These are phyloP conservation scores for Eudyptes chrysolophus DNA, from an alignment of 2,113 vertebrate genomes.

Conservation along the genomic window DNA sequence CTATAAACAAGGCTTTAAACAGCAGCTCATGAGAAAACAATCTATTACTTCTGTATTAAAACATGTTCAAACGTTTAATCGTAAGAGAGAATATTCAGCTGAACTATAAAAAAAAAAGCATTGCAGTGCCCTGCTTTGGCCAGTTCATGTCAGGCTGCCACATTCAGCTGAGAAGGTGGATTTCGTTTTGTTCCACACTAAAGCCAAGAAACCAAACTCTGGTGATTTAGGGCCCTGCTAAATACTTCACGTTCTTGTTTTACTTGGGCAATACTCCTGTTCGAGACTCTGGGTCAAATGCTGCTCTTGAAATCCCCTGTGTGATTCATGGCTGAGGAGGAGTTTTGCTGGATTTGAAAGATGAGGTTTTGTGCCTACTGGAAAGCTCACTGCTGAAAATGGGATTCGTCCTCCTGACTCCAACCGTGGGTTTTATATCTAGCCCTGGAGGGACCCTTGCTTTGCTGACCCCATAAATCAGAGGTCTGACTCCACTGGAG, in stretches of 20 bases:
- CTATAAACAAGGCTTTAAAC: constrained; percentile 53
- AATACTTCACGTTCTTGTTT: neutral
- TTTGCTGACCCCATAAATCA: neutral
- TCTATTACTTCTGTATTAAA: constrained; percentile 64
- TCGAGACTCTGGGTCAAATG: neutral
- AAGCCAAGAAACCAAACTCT: neutral
- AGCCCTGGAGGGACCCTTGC: neutral
- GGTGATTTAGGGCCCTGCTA: neutral
- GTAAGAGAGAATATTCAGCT: constrained; percentile 32
- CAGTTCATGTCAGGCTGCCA: neutral
- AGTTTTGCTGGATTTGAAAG: neutral
- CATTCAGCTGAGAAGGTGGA: neutral
- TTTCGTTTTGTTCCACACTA: neutral
- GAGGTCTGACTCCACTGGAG: neutral
- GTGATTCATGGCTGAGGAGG: neutral
- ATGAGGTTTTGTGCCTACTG: neutral
- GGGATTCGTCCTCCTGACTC: neutral
- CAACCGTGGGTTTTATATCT: neutral
- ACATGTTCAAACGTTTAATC: constrained; percentile 65
- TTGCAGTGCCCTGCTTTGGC: neutral
- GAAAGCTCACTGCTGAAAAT: neutral
- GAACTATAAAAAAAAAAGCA: constrained; percentile 12
- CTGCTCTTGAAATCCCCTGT: neutral
- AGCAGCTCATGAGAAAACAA: constrained; percentile 52
- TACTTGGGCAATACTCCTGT: neutral